These are phyloP conservation scores for Encarsia formosa DNA, from an alignment of 2,888 invertebrate genomes.

Conservation along the genomic window DNA sequence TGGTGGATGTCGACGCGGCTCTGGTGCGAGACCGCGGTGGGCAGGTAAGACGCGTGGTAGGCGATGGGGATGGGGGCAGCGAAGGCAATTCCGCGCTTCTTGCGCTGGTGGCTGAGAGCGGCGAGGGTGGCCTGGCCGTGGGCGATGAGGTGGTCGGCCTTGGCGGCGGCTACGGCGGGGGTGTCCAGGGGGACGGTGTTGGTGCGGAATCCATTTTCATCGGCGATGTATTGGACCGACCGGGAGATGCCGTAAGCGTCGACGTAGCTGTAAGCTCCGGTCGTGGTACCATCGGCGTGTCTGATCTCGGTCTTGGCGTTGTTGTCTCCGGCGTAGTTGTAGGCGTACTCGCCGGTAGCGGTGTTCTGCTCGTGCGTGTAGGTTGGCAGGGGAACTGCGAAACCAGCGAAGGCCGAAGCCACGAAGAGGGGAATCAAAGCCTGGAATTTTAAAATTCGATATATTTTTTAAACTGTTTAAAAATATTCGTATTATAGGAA, in stretches of 20 bases:
- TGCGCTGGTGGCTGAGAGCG: constrained; percentile 19
- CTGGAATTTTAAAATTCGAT: too few relatives aligned
- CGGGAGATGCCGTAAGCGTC: constrained; percentile 64
- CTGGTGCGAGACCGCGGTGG: constrained; percentile 33
- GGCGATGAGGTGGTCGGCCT: constrained; percentile 54
- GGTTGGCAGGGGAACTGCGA: constrained; percentile 33
- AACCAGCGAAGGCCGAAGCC: constrained; percentile 3
- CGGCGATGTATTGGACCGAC: constrained; percentile 62
- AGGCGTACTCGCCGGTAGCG: constrained; percentile 55
- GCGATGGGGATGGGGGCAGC: neutral
- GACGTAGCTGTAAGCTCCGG: constrained; percentile 66
- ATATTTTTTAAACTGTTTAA: too few relatives aligned
- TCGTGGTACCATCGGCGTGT: constrained; percentile 59
- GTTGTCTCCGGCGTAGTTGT: constrained; percentile 62
- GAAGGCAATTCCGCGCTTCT: constrained; percentile 31
- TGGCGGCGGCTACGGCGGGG: constrained; percentile 50
- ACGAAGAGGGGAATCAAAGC: constrained; percentile 7
- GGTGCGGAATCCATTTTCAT: constrained; percentile 62
- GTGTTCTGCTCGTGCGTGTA: constrained; percentile 62
- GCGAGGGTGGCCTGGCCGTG: constrained; percentile 46
- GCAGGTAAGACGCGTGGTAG: constrained; percentile 4
- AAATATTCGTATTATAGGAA: too few relatives aligned
- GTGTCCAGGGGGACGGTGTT: constrained; percentile 24
- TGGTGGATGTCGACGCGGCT: constrained; percentile 33
- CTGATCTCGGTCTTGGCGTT: constrained; percentile 63